These are phyloP conservation scores for Zoanthus solanderi DNA, from an alignment of 92 coral and sea anemone species.

Conservation along the genomic window DNA sequence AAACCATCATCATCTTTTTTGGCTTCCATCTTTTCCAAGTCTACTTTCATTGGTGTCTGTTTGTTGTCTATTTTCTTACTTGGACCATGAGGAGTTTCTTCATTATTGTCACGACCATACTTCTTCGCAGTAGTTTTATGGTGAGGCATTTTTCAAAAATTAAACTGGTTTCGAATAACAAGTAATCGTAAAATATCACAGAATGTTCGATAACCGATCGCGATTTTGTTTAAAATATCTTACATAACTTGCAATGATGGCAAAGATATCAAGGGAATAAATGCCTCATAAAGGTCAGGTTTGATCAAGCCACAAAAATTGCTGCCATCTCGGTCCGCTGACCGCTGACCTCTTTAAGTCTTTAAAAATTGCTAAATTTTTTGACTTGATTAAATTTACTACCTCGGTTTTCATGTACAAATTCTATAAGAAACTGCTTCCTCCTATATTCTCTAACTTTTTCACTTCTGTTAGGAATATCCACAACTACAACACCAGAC, in stretches of 20 bases:
- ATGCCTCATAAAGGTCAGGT: not conserved
- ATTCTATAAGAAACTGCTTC: too few relatives aligned
- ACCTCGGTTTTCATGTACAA: too few relatives aligned
- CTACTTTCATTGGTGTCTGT: too few relatives aligned
- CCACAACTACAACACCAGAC: too few relatives aligned
- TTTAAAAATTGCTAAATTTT: too few relatives aligned
- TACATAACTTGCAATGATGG: conserved; percentile 9
- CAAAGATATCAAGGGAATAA: not conserved
- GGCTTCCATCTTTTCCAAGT: not conserved
- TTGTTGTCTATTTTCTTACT: too few relatives aligned
- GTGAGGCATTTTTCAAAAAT: not conserved
- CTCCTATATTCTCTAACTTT: too few relatives aligned
- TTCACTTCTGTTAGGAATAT: too few relatives aligned
- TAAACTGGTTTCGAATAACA: not conserved
- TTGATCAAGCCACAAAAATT: not conserved
- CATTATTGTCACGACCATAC: conserved; percentile 9
- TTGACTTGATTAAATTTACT: too few relatives aligned
- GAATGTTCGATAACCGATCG: conserved; percentile 6
- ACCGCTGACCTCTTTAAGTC: too few relatives aligned
- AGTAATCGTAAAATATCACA: not conserved
- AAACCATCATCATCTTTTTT: conserved; percentile 6
- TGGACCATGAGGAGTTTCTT: not conserved
- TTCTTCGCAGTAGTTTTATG: conserved; percentile 4
- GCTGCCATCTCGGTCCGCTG: conserved; percentile 18
- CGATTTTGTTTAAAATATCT: not conserved